Base-by-base conservation (phyloP, 2,888 invertebrate genomes). In the Orchesellides sinensis region DNA sequence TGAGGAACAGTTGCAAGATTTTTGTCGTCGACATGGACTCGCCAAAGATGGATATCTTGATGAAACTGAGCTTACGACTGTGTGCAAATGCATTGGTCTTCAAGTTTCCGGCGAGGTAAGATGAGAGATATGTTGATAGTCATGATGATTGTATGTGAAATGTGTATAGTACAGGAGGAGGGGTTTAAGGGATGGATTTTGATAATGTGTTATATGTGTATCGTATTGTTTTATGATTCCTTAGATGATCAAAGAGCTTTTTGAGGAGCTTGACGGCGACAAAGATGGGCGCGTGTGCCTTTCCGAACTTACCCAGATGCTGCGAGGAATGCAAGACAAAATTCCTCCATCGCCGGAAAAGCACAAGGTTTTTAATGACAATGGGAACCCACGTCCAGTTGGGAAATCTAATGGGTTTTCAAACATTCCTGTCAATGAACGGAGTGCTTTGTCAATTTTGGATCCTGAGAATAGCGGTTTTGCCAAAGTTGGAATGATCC, bases 11-110 rank as follows among this genome's bases (percentile, higher is more conserved):
- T 90, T 94, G 79, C 90, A 92, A 82, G 92, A 92, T 86, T 93
- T 93, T 74, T 94, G 94, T 93, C 91, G 92, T 85, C 91, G 92
- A 84, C 90, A 93, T 70, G 93, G 92, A 5, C 92, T 93, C 8
- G 92, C 93, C 4, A 90, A 91, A 84, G 92, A 92, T 89, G 93
- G 93, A 21, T 93, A 91, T 89, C 91, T 94, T 74, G 93, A 93
- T 89, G 91, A 93, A 88, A 91, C 91, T 65, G 93, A 94, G 89
- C 91, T 94, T 87, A 92, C 92, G 86, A 90, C 91, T 84, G 93
- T 94, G 66, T 94, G 93, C 89, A 92, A 93, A 88, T 93, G 93
- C 83, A 93, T 94, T 83, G 94, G 94, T 75, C 92, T 93, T 89
- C 92, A 93, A 87, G 91, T 93, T 89, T 92, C 93, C 19, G 92